Base-by-base conservation (phyloP, 1,140 invertebrate genomes). In the Hypsibius dujardini region DNA sequence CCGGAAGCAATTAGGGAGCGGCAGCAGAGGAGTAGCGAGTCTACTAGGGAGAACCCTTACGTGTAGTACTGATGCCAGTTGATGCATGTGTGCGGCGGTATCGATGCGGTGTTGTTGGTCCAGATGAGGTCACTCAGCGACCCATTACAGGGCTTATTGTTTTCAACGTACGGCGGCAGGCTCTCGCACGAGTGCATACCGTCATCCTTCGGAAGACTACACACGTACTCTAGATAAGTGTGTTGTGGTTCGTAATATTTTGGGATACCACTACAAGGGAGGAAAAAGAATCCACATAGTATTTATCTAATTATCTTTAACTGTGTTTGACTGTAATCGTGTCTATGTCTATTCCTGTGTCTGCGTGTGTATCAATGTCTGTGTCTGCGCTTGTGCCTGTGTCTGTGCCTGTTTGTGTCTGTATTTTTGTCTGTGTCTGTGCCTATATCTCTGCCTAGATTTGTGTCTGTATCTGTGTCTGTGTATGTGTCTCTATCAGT, bases 21-120 rank as follows among this genome's bases (percentile, higher is more conserved):
- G n/a, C n/a, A n/a, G n/a, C n/a, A n/a, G n/a, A n/a, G n/a, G n/a
- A n/a, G n/a, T n/a, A n/a, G n/a, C n/a, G n/a, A n/a, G n/a, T n/a
- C n/a, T n/a, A n/a, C n/a, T n/a, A n/a, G n/a, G n/a, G n/a, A n/a
- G n/a, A n/a, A n/a, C n/a, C 12, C 62, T 3, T 42, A 67, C 2
- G 90, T 94, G 79, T 98, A 99, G 82, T 98, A 99, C 81, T 94
- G 88, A 82, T 98, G 95, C 95, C 95, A 98, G 83, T 99, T 95
- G 75, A 98, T 88, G 80, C 95, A 98, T 74, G 76, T 2, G 75
- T 77, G 73, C 78, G 72, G 77, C 77, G 70, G 62, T 7, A 67
- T 42, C 12, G 62, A 14, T 3, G 42, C 62, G 42, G 62, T 14
- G 42, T 67, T 67, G 42, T 67, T 67, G 7, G 42, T 3, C 62